Percentiles rank a stretch among this genome's conserved stretches.
phyloP scores from a whole-genome alignment of 2,797 vertebrate species.

The Tapirus indicus region DNA sequence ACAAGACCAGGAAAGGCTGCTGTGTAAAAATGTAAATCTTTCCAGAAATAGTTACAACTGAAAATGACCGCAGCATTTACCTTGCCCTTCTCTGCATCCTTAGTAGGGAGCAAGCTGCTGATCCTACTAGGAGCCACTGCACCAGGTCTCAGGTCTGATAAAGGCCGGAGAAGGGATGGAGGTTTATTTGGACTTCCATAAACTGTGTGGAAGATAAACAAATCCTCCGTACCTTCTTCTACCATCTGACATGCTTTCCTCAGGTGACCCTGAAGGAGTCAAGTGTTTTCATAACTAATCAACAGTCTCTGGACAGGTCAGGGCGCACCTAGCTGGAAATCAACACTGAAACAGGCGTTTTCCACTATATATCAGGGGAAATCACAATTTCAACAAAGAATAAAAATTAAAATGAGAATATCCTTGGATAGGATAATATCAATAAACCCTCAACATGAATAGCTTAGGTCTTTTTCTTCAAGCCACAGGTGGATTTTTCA shows the following conservation, averaged over 20 bases:
- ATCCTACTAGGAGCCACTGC: slow-evolving; percentile 70
- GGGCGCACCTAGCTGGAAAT: not conserved
- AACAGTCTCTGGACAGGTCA: no score
- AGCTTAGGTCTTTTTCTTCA: not conserved
- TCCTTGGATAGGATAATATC: no score
- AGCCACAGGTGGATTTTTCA: not conserved
- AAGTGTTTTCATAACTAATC: not conserved
- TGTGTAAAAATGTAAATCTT: not conserved
- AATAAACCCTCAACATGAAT: no score
- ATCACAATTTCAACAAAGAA: not conserved
- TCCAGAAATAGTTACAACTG: not conserved
- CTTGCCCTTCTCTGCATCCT: slow-evolving; percentile 88
- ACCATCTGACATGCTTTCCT: slow-evolving; percentile 54
- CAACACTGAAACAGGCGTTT: not conserved
- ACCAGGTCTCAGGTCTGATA: slow-evolving; percentile 89
- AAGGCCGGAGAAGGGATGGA: not conserved
- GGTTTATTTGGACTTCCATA: not conserved
- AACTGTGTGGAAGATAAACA: not conserved
- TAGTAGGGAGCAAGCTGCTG: slow-evolving; percentile 87
- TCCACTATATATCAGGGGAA: not conserved
- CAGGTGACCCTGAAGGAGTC: slow-evolving; percentile 86
- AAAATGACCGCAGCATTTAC: slow-evolving; percentile 87
- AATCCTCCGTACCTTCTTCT: not conserved
- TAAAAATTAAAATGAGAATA: not conserved
- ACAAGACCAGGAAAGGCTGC: slow-evolving; percentile 40